A percentile compares a stretch with the other conserved stretches of the same genome.
Evolutionary conservation across 2,888 invertebrate genomes (phyloP).

Genomic region (Cheilosia variabilis): DNA sequence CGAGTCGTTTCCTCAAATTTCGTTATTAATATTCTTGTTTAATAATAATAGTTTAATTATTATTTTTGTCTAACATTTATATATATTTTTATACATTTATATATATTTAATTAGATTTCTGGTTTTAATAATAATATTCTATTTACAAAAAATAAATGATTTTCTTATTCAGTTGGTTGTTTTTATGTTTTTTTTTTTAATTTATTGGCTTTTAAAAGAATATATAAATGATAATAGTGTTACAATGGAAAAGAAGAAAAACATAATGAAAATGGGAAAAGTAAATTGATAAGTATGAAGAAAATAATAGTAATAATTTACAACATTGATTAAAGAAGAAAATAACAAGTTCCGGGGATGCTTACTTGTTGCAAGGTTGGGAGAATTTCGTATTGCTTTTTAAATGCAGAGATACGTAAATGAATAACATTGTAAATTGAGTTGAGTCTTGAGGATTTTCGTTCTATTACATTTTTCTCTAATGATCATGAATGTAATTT

Average conservation of each 20-base stretch:
- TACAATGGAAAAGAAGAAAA: background rate
- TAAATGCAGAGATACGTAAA: slow-evolving; percentile 2
- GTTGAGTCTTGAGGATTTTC: slow-evolving; percentile 39
- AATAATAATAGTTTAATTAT: slow-evolving; percentile 50
- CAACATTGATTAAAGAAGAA: slow-evolving; percentile 21
- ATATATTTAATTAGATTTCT: slow-evolving; percentile 57
- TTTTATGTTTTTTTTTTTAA: slow-evolving; percentile 14
- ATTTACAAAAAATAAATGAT: slow-evolving; percentile 63
- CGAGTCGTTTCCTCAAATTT: slow-evolving; percentile 58
- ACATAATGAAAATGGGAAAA: background rate
- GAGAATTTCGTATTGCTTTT: background rate
- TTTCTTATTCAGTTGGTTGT: slow-evolving; percentile 35
- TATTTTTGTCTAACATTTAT: slow-evolving; percentile 57
- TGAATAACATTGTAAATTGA: background rate
- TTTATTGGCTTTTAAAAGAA: slow-evolving; percentile 12
- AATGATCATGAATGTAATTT: slow-evolving; percentile 31
- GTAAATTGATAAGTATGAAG: slow-evolving; percentile 2
- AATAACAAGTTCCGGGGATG: slow-evolving; percentile 1
- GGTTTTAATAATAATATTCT: slow-evolving; percentile 41
- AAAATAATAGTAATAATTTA: slow-evolving; percentile 35
- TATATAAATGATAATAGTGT: background rate
- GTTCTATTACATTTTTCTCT: background rate
- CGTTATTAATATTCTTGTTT: slow-evolving; percentile 34
- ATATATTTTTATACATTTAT: slow-evolving; percentile 62
- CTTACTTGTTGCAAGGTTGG: background rate